Conservation (phyloP, 2,888 invertebrate genomes). For the Eristalis intricaria region DNA sequence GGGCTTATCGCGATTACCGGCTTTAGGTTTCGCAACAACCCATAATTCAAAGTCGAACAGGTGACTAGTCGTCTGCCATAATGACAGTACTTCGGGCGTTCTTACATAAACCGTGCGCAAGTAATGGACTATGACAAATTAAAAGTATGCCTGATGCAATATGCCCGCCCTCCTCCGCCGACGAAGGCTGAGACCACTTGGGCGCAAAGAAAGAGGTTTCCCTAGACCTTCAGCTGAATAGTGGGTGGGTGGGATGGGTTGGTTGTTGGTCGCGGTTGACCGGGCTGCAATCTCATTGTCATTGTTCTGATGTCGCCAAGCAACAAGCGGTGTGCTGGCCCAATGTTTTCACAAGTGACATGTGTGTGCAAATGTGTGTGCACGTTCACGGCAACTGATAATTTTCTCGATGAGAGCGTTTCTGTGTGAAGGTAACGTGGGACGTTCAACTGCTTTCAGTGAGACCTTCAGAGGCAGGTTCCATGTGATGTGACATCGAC, state of each 20-base stretch:
- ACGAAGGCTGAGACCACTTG: background rate
- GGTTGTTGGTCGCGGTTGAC: slow-evolving; percentile 41
- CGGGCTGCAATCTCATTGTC: slow-evolving; percentile 57
- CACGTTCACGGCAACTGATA: slow-evolving; percentile 68
- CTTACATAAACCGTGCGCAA: slow-evolving; percentile 15
- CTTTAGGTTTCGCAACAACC: slow-evolving; percentile 20
- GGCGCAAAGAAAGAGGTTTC: slow-evolving; percentile 27
- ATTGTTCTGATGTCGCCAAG: slow-evolving; percentile 54
- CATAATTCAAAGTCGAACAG: slow-evolving; percentile 26
- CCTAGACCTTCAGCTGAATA: slow-evolving; percentile 34
- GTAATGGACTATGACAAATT: slow-evolving; percentile 29
- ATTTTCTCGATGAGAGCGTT: slow-evolving; percentile 80
- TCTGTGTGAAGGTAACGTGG: slow-evolving; percentile 80
- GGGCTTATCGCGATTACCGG: slow-evolving; percentile 6
- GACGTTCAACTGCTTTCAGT: slow-evolving; percentile 27
- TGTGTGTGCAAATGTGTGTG: slow-evolving; percentile 23
- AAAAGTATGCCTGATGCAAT: background rate
- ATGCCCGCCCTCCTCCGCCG: background rate
- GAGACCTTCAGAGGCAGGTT: slow-evolving; percentile 35
- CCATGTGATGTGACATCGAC: background rate
- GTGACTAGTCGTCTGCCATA: slow-evolving; percentile 33
- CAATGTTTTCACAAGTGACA: slow-evolving; percentile 49
- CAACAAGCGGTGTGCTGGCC: slow-evolving; percentile 16
- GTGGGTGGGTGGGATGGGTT: background rate
- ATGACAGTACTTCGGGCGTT: slow-evolving; percentile 20